phyloP scores from a whole-genome alignment of 2,113 vertebrate genomes.

The Corythornis cristatus region DNA sequence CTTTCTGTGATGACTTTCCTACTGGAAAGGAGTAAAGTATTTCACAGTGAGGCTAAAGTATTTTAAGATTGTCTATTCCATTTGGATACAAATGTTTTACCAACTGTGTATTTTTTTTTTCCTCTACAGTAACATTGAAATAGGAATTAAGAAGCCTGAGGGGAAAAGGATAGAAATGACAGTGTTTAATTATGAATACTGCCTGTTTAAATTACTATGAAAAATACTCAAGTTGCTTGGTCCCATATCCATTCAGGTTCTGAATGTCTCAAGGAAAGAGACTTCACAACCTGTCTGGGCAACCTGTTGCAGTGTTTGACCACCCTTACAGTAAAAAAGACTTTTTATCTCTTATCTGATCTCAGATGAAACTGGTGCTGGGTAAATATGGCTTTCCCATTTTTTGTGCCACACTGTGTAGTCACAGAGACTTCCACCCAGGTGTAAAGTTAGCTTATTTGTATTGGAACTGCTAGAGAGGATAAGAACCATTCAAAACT shows the following conservation, averaged over 20 bases:
- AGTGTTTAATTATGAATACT: conserved; percentile 23
- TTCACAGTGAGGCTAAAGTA: background rate
- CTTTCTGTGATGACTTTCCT: background rate
- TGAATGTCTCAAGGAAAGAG: background rate
- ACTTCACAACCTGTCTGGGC: background rate
- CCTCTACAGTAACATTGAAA: conserved; percentile 74
- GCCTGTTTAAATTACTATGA: background rate
- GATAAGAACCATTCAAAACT: background rate
- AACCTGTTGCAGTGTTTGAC: background rate
- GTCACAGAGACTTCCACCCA: background rate
- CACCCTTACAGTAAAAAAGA: background rate
- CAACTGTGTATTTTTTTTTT: background rate
- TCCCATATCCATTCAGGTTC: background rate
- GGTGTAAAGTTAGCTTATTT: background rate
- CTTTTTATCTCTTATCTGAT: background rate
- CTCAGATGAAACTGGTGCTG: background rate
- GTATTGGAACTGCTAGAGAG: background rate
- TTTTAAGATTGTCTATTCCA: background rate
- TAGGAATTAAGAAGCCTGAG: conserved; percentile 73
- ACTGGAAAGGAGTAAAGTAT: background rate
- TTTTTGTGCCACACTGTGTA: background rate
- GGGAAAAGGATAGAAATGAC: conserved; percentile 71
- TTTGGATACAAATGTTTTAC: background rate
- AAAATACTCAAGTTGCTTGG: background rate
- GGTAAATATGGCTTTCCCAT: background rate